A percentile compares a stretch with the other conserved stretches of the same genome.
Conservation (phyloP, 2,888 invertebrate genomes). For the Leucophenga montana region DNA sequence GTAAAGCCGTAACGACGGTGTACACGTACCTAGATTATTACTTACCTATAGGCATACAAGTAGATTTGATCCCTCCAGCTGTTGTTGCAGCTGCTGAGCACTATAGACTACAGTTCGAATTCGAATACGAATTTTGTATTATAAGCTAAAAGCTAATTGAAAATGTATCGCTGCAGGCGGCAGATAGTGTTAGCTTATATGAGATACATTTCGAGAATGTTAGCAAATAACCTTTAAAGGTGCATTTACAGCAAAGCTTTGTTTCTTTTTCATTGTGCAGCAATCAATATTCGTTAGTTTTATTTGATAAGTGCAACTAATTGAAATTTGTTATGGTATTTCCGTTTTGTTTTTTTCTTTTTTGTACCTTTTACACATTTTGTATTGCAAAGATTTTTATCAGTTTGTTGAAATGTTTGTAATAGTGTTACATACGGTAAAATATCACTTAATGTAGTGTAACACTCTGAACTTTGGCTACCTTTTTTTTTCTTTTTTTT, state of each 20-base stretch:
- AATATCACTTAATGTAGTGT: no score
- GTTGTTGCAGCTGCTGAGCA: no score
- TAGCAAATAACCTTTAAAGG: constrained; percentile 38
- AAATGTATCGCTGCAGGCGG: neutral
- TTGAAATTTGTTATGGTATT: constrained; percentile 4
- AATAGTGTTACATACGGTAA: no score
- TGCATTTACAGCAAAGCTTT: constrained; percentile 47
- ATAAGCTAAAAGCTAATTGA: constrained; percentile 27
- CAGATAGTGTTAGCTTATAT: constrained; percentile 29
- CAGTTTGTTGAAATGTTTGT: neutral
- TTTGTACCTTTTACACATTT: no score
- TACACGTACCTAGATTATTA: no score
- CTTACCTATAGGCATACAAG: no score
- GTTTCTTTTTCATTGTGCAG: constrained; percentile 34
- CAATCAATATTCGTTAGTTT: constrained; percentile 43
- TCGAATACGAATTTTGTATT: constrained; percentile 12
- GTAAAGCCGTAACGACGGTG: neutral
- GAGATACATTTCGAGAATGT: constrained; percentile 11
- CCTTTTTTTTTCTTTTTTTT: no score
- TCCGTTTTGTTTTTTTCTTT: neutral
- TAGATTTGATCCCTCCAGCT: no score
- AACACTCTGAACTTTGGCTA: no score
- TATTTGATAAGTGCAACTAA: constrained; percentile 30
- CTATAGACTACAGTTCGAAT: constrained; percentile 1
- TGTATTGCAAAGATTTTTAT: constrained; percentile 27